A percentile compares a stretch with the other conserved stretches of the same genome.
phyloP scores from a whole-genome alignment of 2,888 invertebrate species.

The Hypercompe scribonia region DNA sequence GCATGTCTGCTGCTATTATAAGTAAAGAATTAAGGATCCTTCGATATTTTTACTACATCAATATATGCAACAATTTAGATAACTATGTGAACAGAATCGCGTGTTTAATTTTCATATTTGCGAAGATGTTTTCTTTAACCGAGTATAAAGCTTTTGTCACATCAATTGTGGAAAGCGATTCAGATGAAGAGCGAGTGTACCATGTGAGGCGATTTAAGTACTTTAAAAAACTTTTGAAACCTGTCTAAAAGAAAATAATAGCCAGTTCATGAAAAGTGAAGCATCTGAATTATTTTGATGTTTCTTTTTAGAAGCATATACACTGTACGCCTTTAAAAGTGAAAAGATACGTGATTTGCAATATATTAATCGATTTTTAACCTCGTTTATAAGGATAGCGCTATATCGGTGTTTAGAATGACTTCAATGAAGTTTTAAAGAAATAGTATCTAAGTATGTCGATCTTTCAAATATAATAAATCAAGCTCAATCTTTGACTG shows the following conservation, averaged over 20 bases:
- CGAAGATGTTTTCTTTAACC: slow-evolving; percentile 57
- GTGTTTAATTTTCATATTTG: slow-evolving; percentile 57
- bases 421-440: background rate
- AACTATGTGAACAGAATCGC: slow-evolving; percentile 53
- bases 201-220: background rate
- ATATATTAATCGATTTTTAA: no score
- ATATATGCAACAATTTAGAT: slow-evolving; percentile 38
- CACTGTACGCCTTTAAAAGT: background rate
- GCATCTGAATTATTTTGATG: background rate
- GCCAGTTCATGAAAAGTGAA: background rate
- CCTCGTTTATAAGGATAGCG: no score
- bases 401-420: no score
- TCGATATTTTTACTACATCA: background rate
- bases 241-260: background rate
- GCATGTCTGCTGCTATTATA: background rate
- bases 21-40: background rate
- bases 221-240: background rate
- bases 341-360: no score
- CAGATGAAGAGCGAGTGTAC: background rate
- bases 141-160: slow-evolving; percentile 46
- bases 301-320: background rate
- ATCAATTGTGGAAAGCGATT: slow-evolving; percentile 7
- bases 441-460: no score
- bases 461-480: no score
- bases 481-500: no score